Base-by-base conservation (phyloP, 2,888 invertebrate species). In the Synergus japonicus region DNA sequence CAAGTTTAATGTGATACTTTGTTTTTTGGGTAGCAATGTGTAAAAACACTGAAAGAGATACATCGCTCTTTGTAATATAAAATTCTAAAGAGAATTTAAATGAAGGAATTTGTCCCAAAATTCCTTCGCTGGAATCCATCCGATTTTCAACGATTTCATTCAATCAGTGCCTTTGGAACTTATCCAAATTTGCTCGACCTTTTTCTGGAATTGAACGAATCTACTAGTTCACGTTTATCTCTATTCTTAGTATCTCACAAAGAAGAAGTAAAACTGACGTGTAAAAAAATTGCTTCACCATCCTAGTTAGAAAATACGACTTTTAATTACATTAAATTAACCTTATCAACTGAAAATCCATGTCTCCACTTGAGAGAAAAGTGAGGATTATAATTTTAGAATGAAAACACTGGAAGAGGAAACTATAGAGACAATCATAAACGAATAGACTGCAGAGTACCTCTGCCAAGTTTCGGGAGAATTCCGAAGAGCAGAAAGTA, bases 191-290 rank as follows among this genome's bases (percentile, higher is more conserved):
- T 63, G 63, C 63, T 63, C 12, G 63, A 63, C 63, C 63, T 29
- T 63, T 63, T 63, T 63, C 63, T 63, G 63, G 63, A 63, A 63
- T 63, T 63, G 22, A 63, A 63, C 22, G 63, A 63, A 63, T 63
- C 22, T 29, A 63, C 22, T 63, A 63, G 63, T 13, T 63, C 63
- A 12, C 29, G 29, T 63, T 29, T 13, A 63, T 29, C 22, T 63
- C 63, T 63, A 7, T 13, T 63, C 13, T 29, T 63, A 63, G 22
- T 29, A 18, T 13, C 63, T 63, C 22, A 46, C 13, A 13, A 13
- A 13, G 10, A 63, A 22, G 63, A 29, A 63, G 22, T 29, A 29
- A 29, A 13, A 63, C 63, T 29, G 7, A 63, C 22, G 4, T 12
- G 63, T 63, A 63, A 22, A 63, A 60, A 22, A 63, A 63, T 12